phyloP scores from a whole-genome alignment of 2,888 invertebrate genomes.

The Dryomyza anilis region DNA sequence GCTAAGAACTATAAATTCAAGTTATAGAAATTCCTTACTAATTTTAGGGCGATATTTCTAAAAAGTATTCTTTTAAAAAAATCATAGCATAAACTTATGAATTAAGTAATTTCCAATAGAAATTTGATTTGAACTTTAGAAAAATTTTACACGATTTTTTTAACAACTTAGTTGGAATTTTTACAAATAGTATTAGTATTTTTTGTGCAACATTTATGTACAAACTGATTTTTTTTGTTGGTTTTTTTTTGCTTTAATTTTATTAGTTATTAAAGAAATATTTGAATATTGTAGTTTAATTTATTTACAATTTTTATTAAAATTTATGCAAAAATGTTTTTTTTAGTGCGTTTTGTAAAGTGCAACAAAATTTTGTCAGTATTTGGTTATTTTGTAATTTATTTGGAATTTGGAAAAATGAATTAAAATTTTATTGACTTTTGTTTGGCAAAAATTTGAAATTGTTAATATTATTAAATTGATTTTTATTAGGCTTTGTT shows the following conservation, averaged over 20 bases:
- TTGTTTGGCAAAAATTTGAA: neutral
- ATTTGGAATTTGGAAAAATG: neutral
- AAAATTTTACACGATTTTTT: neutral
- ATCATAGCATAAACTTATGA: neutral
- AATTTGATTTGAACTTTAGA: neutral
- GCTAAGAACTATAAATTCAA: slow-evolving; percentile 12
- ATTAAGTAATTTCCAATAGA: neutral
- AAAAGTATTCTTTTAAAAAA: neutral
- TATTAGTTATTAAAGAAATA: neutral
- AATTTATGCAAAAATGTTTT: neutral
- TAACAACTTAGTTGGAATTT: neutral
- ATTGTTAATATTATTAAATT: neutral
- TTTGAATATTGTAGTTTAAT: neutral
- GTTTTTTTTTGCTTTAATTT: neutral
- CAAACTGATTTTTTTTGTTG: neutral
- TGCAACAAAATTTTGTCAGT: neutral
- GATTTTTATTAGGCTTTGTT: too few relatives aligned
- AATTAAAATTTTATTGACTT: neutral
- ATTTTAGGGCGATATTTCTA: neutral
- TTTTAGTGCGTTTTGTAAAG: neutral
- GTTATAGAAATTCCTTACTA: neutral
- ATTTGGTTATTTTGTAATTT: neutral
- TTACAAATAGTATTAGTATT: neutral
- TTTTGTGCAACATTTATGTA: neutral
- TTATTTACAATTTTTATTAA: too few relatives aligned